Conservation (phyloP, 2,888 invertebrate species). For the Oeneis ivallda region DNA sequence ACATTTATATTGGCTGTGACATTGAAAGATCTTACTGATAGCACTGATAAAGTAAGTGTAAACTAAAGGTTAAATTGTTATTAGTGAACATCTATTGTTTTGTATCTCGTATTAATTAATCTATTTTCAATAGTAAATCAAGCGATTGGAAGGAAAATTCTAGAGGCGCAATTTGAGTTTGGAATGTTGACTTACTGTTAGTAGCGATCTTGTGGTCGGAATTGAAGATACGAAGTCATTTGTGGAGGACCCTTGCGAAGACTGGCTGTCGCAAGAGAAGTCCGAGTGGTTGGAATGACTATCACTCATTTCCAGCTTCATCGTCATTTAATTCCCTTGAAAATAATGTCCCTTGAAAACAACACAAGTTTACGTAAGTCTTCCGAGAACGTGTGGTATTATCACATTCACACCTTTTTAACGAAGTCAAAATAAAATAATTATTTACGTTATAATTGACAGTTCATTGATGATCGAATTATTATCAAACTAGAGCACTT, state of each 20-base stretch:
- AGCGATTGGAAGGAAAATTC: not conserved
- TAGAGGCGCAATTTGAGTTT: conserved; percentile 4
- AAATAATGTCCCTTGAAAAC: conserved; percentile 45
- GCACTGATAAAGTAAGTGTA: too few species aligned
- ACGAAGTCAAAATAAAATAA: conserved; percentile 40
- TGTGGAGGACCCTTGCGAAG: conserved; percentile 81
- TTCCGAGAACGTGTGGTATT: conserved; percentile 44
- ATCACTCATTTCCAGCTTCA: conserved; percentile 84
- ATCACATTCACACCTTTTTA: conserved; percentile 45
- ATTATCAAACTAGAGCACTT: conserved; percentile 61
- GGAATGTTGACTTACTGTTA: conserved; percentile 60
- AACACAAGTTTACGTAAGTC: conserved; percentile 54
- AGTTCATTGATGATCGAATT: conserved; percentile 63
- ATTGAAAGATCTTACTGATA: too few species aligned
- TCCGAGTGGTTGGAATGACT: conserved; percentile 83
- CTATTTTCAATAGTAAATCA: not conserved
- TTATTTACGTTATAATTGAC: conserved; percentile 51
- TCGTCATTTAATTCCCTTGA: conserved; percentile 68
- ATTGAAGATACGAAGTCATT: conserved; percentile 69
- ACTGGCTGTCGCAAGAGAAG: conserved; percentile 83
- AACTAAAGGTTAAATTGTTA: not conserved
- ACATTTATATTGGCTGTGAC: too few species aligned
- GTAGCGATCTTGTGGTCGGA: conserved; percentile 63
- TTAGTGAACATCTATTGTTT: not conserved
- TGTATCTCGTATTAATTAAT: not conserved